Base-by-base conservation (phyloP, 2,888 invertebrate species). In the Sarcophaga subvicina region DNA sequence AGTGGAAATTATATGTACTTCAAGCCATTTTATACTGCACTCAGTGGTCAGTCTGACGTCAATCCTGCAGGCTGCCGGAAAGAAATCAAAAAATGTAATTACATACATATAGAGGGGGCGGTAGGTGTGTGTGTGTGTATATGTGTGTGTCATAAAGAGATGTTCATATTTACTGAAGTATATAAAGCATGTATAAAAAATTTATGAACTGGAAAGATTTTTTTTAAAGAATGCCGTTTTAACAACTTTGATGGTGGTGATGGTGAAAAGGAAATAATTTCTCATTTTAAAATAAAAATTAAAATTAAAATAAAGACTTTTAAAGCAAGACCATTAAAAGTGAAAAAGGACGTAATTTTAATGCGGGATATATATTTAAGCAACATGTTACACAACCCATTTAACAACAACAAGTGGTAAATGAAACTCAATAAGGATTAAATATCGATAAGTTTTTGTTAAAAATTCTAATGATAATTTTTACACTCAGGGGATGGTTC, bases 181-280 rank as follows among this genome's bases (percentile, higher is more conserved):
- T 47, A 20, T 64, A 54, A 54, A 76, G 0, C 14, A n/a, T 64
- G 75, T 47, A 45, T 47, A 70, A n/a, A 22, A 83, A 79, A 83
- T 79, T 79, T 83, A 79, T 79, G 69, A 79, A 75, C 4, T 79
- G 83, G 59, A 83, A 75, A 73, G 63, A 10, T 37, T 37, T 37
- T 10, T 37, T 37, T 8, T 37, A 37, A 37, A 37, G 37, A 10
- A 37, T 8, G 37, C 37, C 37, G 37, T 37, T 37, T 37, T 37
- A 37, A 37, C 37, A 8, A 3, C 37, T 37, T 37, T 10, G 8
- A 10, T 37, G 37, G 10, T 37, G 37, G 37, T 45, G 67, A 54
- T 14, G 5, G 12, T 54, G 27, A 63, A 22, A 22, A 47, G 25
- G 10, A 45, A 60, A 76, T 70, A 54, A 22, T 70, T 54, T 77